Conservation (phyloP, 2,888 invertebrate species). For the Coelinius sp. region DNA sequence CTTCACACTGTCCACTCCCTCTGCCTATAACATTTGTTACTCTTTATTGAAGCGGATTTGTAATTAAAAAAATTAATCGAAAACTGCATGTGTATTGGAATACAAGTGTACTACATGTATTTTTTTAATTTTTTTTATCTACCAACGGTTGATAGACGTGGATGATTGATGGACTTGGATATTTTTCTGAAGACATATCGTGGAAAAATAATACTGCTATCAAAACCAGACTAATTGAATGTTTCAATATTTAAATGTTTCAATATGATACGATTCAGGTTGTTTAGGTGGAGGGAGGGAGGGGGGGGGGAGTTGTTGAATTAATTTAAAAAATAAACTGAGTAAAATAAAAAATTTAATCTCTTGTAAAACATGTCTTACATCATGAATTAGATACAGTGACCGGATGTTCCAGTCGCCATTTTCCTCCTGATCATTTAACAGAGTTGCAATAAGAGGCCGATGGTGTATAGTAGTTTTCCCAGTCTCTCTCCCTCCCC, state of each 20-base stretch:
- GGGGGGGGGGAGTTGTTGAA: conserved; percentile 46
- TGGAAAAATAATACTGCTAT: not conserved
- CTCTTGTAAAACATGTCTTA: too few species aligned
- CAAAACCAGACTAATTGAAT: conserved; percentile 18
- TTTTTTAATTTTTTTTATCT: conserved; percentile 7
- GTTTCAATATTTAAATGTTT: not conserved
- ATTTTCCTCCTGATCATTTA: conserved; percentile 51
- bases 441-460: conserved; percentile 57
- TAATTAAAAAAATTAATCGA: conserved; percentile 62
- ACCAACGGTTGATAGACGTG: conserved; percentile 2
- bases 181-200: conserved; percentile 14
- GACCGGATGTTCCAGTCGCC: conserved; percentile 29
- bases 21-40: not conserved
- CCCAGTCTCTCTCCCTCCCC: conserved; percentile 47
- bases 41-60: conserved; percentile 50
- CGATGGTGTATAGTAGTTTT: conserved; percentile 49
- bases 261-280: conserved; percentile 13
- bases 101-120: conserved; percentile 7
- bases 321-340: not conserved
- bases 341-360: not conserved
- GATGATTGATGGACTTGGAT: not conserved
- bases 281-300: conserved; percentile 29
- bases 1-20: not conserved
- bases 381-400: conserved; percentile 47
- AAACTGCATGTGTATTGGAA: conserved; percentile 14